Evolutionary conservation across 2,888 invertebrate species (phyloP), one percentile per base, ranked within the genome.

Genomic region (Leptinotarsa tumamoca): DNA sequence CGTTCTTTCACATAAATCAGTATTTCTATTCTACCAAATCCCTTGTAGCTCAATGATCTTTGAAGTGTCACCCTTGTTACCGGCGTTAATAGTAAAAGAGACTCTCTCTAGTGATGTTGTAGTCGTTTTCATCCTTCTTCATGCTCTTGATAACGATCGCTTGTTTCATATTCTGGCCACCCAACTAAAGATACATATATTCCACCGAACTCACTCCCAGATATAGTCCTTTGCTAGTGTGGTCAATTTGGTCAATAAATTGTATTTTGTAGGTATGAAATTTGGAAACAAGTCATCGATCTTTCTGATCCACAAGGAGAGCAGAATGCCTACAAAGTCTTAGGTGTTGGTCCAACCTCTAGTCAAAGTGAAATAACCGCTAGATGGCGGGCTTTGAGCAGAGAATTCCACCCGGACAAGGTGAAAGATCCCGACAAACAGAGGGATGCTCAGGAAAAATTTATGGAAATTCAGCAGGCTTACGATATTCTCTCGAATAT

Each of bases 401-500:
- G 95, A 51, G 94, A 96, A 85, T 93, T 94, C 89, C 98, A 98
- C 88, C 98, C 98, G 0, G 98, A 98, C 86, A 96, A 96, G 87
- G 94, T 95, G 5, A 95, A 95, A 85, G 95, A 96, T 78, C 90
- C 90, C 0, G 91, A 91, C 4, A 88, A 90, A 1, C 91, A 92
- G 74, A 92, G 95, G 61, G 90, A 89, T 2, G 97, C 96, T 0
- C 95, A 97, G 85, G 94, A 95, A 80, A 93, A 91, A 71, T 98
- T 98, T 87, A 95, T 98, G 91, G 96, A 97, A 84, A 95, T 98
- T 78, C 97, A 97, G 84, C 94, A 96, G 85, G 97, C 98, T 0
- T 98, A 97, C 86, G 97, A 96, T 85, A 94, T 95, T 63, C 89
- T 98, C 0, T 96, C 96, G 13, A 95, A 93, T 82, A 95, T 95